Conservation (phyloP, 2,113 vertebrate species). For the Archilochus colubris region DNA sequence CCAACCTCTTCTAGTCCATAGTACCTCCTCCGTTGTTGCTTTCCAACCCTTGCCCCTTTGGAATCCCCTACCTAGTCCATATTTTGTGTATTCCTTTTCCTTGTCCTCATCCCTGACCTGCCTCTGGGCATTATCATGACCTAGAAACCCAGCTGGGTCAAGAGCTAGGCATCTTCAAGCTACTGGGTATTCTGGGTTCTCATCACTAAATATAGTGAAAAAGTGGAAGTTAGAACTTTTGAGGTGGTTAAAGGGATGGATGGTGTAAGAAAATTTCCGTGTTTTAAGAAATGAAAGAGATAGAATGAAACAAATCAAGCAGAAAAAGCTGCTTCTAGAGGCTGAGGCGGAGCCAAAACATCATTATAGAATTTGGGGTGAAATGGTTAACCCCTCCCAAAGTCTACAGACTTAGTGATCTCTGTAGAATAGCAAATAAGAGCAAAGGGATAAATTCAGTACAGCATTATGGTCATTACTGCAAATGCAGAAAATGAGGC, state of each 20-base stretch:
- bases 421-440: neutral
- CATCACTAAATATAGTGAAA: neutral
- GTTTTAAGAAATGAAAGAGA: neutral
- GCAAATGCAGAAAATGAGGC: neutral
- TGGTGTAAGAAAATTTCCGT: neutral
- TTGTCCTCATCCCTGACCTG: neutral
- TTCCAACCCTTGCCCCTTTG: neutral
- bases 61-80: neutral
- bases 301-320: neutral
- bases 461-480: neutral
- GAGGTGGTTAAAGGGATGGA: neutral
- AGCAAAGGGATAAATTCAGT: neutral
- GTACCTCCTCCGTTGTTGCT: neutral
- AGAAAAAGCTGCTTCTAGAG: neutral
- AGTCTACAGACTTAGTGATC: neutral
- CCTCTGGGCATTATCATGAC: neutral
- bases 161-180: neutral
- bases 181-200: neutral
- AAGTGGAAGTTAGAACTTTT: neutral
- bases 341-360: neutral
- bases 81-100: neutral
- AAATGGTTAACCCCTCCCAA: neutral
- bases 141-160: neutral
- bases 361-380: neutral
- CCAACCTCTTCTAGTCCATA: neutral